Evolutionary conservation across 1,140 invertebrate species (phyloP), one percentile per base, ranked within the genome.

Genomic region (Dreissena polymorpha): DNA sequence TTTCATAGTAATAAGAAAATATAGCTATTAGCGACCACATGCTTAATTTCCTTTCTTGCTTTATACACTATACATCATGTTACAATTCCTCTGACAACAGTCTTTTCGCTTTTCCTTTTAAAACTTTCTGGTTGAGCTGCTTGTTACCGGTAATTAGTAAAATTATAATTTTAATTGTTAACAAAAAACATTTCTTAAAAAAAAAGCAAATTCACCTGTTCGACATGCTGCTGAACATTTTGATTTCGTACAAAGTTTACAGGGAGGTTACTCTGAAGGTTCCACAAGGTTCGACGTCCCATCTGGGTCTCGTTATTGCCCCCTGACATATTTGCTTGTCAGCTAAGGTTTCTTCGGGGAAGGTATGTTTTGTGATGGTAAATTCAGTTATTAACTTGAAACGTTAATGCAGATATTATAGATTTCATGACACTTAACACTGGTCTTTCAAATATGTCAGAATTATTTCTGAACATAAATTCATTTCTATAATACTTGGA

Each of bases 181-280:
- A 10, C 25, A 12, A 14, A 12, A 14, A 10, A 21, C 10, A 1
- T 68, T 8, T 27, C 6, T 21, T 5, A 16, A 21, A 68, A 21
- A n/a, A 21, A 16, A 27, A 39, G 23, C 2, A 49, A 13, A 57
- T 18, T 14, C 51, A 80, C 78, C 78, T 80, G 78, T 80, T 69
- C 78, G 18, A 80, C 39, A 10, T 80, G 78, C 21, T 70, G 78
- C 60, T 71, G 78, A 14, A 80, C 60, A 16, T 68, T 80, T n/a
- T 71, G 68, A 51, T 80, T 72, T 29, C 71, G 39, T 10, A 51
- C 53, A 8, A 72, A 21, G 5, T 29, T 53, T 14, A n/a, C 25
- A 39, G 68, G 69, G 13, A 80, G 70, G 39, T 80, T 72, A 14
- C 50, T 29, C 13, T 23, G 68, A 49, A 80, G 55, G 23, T 80